Percentiles rank a stretch among this genome's conserved stretches.
phyloP scores from a whole-genome alignment of 2,888 invertebrate genomes.

The Hemithea aestivaria region DNA sequence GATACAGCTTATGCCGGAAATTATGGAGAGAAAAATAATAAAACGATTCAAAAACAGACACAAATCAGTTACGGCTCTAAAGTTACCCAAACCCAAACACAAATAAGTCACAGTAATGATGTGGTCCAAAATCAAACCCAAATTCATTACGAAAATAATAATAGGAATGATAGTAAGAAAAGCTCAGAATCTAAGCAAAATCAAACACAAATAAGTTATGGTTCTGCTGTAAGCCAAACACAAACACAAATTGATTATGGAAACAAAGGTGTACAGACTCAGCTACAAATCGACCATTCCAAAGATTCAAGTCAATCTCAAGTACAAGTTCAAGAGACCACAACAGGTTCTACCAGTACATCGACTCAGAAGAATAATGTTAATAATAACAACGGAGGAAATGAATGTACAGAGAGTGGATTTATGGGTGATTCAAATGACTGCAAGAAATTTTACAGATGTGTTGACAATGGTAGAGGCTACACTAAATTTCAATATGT shows the following conservation, averaged over 20 bases:
- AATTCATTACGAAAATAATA: constrained; percentile 40
- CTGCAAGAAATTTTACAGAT: constrained; percentile 84
- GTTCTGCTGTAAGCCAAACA: constrained; percentile 43
- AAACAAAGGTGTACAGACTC: constrained; percentile 44
- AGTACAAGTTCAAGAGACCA: constrained; percentile 36
- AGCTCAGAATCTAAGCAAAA: constrained; percentile 35
- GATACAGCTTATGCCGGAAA: constrained; percentile 3
- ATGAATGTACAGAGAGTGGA: constrained; percentile 61
- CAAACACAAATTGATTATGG: constrained; percentile 49
- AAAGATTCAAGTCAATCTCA: constrained; percentile 48
- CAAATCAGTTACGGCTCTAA: constrained; percentile 45
- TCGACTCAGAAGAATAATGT: constrained; percentile 8
- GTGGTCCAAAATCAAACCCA: constrained; percentile 50
- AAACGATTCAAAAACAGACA: constrained; percentile 39
- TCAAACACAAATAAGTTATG: constrained; percentile 45
- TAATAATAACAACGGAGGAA: constrained; percentile 10
- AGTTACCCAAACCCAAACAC: constrained; percentile 45
- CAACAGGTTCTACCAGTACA: constrained; percentile 24
- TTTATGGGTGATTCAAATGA: constrained; percentile 78
- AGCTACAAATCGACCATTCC: constrained; percentile 49
- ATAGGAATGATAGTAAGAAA: constrained; percentile 26
- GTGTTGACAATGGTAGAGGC: constrained; percentile 74
- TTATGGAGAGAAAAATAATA: constrained; percentile 16
- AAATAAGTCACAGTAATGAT: constrained; percentile 38
- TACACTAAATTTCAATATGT: constrained; percentile 75